Evolutionary conservation across 2,113 vertebrate genomes (phyloP).

Genomic region (Epinephelus fuscoguttatus): DNA sequence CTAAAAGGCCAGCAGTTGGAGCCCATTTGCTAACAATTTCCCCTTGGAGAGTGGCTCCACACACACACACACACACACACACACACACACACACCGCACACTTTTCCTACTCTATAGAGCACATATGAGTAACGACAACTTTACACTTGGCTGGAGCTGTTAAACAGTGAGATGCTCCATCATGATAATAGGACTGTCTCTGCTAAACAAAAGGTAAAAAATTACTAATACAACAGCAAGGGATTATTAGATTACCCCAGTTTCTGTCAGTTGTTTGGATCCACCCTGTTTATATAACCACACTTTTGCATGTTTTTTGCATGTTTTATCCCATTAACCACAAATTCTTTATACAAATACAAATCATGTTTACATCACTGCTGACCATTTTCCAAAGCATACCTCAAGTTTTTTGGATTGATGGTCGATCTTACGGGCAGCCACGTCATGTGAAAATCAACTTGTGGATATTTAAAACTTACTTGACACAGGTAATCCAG

Average conservation of each 20-base stretch:
- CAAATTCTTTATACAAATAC: constrained; percentile 27
- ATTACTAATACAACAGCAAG: constrained; percentile 10
- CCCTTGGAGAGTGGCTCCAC: constrained; percentile 76
- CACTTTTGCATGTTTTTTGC: constrained; percentile 34
- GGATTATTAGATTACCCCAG: constrained; percentile 32
- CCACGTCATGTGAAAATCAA: background rate
- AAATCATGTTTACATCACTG: constrained; percentile 7
- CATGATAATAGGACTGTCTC: constrained; percentile 36
- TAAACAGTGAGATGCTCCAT: constrained; percentile 57
- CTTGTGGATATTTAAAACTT: background rate
- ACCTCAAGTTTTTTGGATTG: background rate
- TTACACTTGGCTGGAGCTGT: constrained; percentile 48
- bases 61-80: constrained; percentile 37
- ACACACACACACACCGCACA: constrained; percentile 39
- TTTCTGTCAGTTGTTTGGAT: constrained; percentile 45
- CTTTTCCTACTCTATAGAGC: constrained; percentile 32
- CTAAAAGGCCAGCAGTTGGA: constrained; percentile 82
- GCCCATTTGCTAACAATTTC: constrained; percentile 84
- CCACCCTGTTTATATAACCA: constrained; percentile 20
- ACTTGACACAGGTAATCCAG: background rate
- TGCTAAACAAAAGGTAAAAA: constrained; percentile 47
- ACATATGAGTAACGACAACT: constrained; percentile 68
- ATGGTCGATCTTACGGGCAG: background rate
- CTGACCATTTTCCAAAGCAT: constrained; percentile 19
- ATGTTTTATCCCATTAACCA: constrained; percentile 12